Evolutionary conservation across 2,113 vertebrate genomes (phyloP).

Genomic region (Ophiodon elongatus): DNA sequence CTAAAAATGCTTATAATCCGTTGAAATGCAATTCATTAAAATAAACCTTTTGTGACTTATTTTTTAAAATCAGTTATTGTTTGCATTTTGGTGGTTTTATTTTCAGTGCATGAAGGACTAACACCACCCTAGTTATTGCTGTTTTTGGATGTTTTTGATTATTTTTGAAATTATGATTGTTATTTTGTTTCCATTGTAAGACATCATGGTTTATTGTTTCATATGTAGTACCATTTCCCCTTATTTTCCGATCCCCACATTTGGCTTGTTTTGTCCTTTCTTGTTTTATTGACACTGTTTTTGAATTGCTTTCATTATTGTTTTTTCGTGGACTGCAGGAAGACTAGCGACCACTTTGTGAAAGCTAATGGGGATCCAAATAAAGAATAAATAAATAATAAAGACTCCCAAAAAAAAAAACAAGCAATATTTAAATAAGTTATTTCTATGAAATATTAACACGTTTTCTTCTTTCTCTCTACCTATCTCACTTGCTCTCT

Average conservation of each 20-base stretch:
- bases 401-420: not conserved
- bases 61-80: not conserved
- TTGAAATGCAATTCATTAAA: constrained; percentile 26
- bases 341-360: not conserved
- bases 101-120: not conserved
- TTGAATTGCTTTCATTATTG: not conserved
- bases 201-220: not conserved
- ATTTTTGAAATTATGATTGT: not conserved
- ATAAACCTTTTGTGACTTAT: not conserved
- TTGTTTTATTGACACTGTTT: not conserved
- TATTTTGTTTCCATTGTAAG: not conserved
- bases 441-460: not conserved
- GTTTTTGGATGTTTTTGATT: not conserved
- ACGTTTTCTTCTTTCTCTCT: not conserved
- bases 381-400: not conserved
- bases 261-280: not conserved
- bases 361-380: not conserved
- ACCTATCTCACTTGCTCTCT: not conserved
- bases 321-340: not conserved
- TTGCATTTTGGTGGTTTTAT: not conserved
- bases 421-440: not conserved
- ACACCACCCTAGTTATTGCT: not conserved
- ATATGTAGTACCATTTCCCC: not conserved
- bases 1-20: constrained; percentile 29
- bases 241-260: not conserved